Evolutionary conservation across 2,888 invertebrate species (phyloP).

Genomic region (Drosophila nr. fundita): DNA sequence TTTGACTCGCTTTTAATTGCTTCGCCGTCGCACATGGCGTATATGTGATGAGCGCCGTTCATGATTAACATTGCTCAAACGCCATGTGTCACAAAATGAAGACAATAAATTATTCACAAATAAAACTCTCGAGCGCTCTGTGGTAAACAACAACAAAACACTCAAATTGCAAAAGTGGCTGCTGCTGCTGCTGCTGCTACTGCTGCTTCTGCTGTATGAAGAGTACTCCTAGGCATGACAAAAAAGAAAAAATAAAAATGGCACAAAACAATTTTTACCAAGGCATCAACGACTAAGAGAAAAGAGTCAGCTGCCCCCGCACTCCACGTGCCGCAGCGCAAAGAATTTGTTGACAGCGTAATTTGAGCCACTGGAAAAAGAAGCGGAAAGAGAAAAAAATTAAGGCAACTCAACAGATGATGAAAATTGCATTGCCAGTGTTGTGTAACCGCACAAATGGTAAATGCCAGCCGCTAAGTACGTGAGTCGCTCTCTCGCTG

Average conservation of each 20-base stretch:
- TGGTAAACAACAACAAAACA: slow-evolving; percentile 75
- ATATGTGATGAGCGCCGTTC: slow-evolving; percentile 46
- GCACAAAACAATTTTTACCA: slow-evolving; percentile 67
- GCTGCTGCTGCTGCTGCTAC: slow-evolving; percentile 14
- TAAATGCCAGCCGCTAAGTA: slow-evolving; percentile 59
- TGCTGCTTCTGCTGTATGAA: slow-evolving; percentile 44
- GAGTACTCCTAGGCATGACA: slow-evolving; percentile 51
- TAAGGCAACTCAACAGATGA: slow-evolving; percentile 35
- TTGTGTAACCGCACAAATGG: slow-evolving; percentile 52
- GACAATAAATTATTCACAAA: slow-evolving; percentile 64
- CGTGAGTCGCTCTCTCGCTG: slow-evolving; percentile 61
- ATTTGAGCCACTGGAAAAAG: slow-evolving; percentile 66
- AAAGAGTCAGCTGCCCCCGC: slow-evolving; percentile 28
- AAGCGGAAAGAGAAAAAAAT: slow-evolving; percentile 19
- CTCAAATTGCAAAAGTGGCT: slow-evolving; percentile 46
- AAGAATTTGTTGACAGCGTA: slow-evolving; percentile 47
- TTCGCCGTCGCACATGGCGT: slow-evolving; percentile 54
- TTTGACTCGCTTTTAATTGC: slow-evolving; percentile 68
- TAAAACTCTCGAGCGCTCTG: slow-evolving; percentile 62
- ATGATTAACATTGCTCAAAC: slow-evolving; percentile 54
- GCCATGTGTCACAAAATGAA: slow-evolving; percentile 21
- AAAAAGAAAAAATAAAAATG: slow-evolving; percentile 22
- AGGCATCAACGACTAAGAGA: slow-evolving; percentile 34
- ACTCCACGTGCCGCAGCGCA: not conserved
- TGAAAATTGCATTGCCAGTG: slow-evolving; percentile 44